phyloP scores from a whole-genome alignment of 1,140 invertebrate species.

The Apis cerana region DNA sequence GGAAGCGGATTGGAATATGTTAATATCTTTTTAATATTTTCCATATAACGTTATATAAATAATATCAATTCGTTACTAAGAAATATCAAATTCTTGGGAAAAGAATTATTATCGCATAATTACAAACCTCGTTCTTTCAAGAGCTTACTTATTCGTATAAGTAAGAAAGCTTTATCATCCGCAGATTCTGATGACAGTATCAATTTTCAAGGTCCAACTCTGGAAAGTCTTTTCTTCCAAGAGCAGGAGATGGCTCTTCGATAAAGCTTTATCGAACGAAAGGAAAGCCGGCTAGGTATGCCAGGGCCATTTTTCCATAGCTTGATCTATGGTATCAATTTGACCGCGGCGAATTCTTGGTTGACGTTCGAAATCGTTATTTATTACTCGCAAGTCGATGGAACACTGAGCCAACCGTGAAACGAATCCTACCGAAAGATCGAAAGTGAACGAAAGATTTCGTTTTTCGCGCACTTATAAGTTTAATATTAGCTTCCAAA shows the following conservation, averaged over 20 bases:
- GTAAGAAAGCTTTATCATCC: constrained; percentile 43
- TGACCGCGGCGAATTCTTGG: constrained; percentile 74
- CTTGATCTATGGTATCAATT: constrained; percentile 77
- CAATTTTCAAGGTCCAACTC: constrained; percentile 58
- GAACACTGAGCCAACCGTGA: constrained; percentile 60
- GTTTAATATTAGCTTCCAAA: background rate
- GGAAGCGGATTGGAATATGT: no score
- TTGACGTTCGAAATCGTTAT: constrained; percentile 76
- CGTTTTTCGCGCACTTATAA: background rate
- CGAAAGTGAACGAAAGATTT: constrained; percentile 43
- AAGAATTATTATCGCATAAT: background rate
- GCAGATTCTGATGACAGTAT: constrained; percentile 58
- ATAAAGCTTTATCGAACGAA: constrained; percentile 64
- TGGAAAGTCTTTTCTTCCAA: constrained; percentile 31
- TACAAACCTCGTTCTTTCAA: background rate
- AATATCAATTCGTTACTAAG: no score
- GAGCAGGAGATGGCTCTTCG: constrained; percentile 41
- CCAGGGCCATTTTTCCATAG: constrained; percentile 71
- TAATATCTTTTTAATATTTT: no score
- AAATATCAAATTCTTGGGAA: background rate
- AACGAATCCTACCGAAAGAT: constrained; percentile 69
- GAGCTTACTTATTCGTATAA: background rate
- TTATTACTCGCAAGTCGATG: constrained; percentile 73
- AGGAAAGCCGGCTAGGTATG: constrained; percentile 52
- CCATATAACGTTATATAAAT: no score